Evolutionary conservation across 2,113 vertebrate genomes (phyloP).

Genomic region (Archilochus colubris): DNA sequence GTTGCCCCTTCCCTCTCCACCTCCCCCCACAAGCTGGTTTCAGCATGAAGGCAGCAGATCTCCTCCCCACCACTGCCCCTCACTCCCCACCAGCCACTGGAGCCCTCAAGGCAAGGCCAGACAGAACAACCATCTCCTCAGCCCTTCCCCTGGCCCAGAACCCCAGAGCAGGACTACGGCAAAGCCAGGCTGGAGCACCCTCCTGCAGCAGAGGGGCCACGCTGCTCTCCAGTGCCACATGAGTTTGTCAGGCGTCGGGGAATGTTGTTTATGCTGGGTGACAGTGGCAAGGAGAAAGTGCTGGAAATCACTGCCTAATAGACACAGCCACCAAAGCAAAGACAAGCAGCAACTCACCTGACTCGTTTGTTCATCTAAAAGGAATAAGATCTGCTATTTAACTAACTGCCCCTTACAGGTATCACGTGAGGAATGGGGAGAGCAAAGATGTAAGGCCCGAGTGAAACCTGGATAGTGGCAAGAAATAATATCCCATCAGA

Average conservation of each 20-base stretch:
- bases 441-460: neutral
- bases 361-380: neutral
- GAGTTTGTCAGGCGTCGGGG: neutral
- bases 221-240: neutral
- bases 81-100: accelerated
- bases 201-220: neutral
- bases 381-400: neutral
- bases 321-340: conserved; percentile 8
- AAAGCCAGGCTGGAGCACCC: neutral
- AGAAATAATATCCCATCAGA: neutral
- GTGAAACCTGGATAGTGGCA: neutral
- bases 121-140: no score
- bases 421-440: neutral
- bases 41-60: accelerated
- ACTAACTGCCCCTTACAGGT: neutral
- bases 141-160: neutral
- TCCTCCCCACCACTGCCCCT: neutral
- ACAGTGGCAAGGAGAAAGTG: neutral
- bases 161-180: accelerated
- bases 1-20: neutral
- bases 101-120: accelerated
- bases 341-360: neutral
- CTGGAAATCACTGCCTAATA: conserved; percentile 36
- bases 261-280: conserved; percentile 4
- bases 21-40: neutral